Base-by-base conservation (phyloP, 1,140 invertebrate species). In the Pteromalus puparum region DNA sequence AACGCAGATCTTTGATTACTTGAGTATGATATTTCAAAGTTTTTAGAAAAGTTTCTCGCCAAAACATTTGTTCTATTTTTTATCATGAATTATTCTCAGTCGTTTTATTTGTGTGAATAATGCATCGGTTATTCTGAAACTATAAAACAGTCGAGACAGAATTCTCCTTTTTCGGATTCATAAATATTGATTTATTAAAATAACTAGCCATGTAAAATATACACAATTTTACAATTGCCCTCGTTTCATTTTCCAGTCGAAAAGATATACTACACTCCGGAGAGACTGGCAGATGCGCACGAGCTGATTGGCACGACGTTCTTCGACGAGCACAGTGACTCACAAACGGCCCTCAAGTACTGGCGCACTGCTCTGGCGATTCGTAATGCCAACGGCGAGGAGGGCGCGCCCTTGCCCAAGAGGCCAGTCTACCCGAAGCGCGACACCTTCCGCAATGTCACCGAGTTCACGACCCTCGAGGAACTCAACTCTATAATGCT, bases 301-400 rank as follows among this genome's bases (percentile, higher is more conserved):
- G 97, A 98, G 90, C 91, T 98, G 81, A 95, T 98, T 89, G 97
- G 97, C 18, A 94, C 97, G 3, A 98, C 97, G 30, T 97, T 96
- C 92, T 93, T 98, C 21, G 97, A 98, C 91, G 96, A 97, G 90
- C 96, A 97, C 90, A 96, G 96, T 90, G 96, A 97, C 90, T 94
- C 95, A 1, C 93, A 94, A 82, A 93, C 93, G 21, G 94, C 95
- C 34, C 90, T 96, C 38, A 91, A 93, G 78, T 94, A 96, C 87
- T 97, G 97, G 97, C 94, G 94, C 34, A 93, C 94, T 79, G 96
- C 95, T 21, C 93, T 95, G 84, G 91, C 91, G 46, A 94, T 96
- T 79, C 92, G 95, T 87, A 87, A 90, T 90, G 88, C 87, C 3
- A 89, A 91, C 86, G 86, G 85, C 2, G 53, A 87, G 2, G 81